Conservation (phyloP, 2,113 vertebrate species). For the Pungitius pungitius region DNA sequence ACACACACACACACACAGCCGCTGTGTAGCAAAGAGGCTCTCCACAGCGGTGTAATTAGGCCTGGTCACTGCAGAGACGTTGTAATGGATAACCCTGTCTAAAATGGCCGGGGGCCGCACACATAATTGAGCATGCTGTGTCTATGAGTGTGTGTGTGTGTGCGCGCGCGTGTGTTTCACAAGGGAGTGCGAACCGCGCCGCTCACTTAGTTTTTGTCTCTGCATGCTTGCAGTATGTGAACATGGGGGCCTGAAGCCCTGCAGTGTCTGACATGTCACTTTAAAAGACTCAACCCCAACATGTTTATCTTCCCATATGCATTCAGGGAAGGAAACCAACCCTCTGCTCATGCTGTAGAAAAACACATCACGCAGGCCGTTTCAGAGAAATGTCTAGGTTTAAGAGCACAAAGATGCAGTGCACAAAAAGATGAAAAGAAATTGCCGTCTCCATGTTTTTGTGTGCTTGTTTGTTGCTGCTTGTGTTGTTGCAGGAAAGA, state of each 20-base stretch:
- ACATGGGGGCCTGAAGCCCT: constrained; percentile 3
- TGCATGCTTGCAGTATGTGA: constrained; percentile 10
- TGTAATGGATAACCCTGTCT: constrained; percentile 67
- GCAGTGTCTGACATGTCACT: background rate
- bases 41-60: constrained; percentile 65
- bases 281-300: background rate
- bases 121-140: constrained; percentile 48
- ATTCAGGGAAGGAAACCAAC: background rate
- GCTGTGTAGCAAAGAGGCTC: constrained; percentile 53
- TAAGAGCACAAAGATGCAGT: background rate
- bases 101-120: constrained; percentile 54
- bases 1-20: constrained; percentile 26
- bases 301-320: background rate
- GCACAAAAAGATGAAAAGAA: background rate
- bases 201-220: constrained; percentile 42
- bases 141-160: background rate
- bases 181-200: constrained; percentile 13
- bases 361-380: background rate
- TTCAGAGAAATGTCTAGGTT: background rate
- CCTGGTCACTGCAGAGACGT: constrained; percentile 56
- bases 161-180: constrained; percentile 13
- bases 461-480: background rate
- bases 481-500: background rate
- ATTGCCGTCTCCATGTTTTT: background rate
- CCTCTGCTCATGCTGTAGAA: background rate